phyloP scores from a whole-genome alignment of 2,797 vertebrate genomes.

The Enteromius unitaeniatus region DNA sequence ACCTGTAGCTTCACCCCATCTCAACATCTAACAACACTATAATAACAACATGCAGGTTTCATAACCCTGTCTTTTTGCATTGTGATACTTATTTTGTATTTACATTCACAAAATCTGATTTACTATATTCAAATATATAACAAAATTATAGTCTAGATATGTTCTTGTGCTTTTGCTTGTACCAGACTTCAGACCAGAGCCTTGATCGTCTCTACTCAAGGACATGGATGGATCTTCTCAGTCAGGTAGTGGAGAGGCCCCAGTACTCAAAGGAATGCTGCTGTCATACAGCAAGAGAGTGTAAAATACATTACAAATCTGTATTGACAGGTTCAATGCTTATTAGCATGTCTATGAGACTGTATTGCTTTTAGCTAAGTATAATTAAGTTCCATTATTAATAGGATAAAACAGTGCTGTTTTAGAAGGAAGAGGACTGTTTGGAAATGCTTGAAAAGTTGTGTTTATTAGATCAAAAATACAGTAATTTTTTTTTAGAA shows the following conservation, averaged over 20 bases:
- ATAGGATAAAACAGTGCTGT: background rate
- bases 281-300: background rate
- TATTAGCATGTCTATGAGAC: slow-evolving; percentile 5
- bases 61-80: background rate
- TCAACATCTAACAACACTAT: background rate
- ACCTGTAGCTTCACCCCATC: slow-evolving; percentile 24
- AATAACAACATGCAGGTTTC: slow-evolving; percentile 11
- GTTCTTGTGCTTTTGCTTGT: background rate
- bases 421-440: background rate
- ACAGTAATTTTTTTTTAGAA: too few relatives aligned
- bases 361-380: background rate
- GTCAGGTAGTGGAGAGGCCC: slow-evolving; percentile 1
- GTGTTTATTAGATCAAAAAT: background rate
- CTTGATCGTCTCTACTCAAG: background rate
- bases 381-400: background rate
- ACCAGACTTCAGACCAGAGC: too few relatives aligned
- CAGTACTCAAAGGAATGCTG: slow-evolving; percentile 5
- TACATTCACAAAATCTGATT: background rate
- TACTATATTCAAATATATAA: background rate
- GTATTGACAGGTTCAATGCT: background rate
- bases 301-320: background rate
- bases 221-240: too few relatives aligned
- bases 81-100: background rate
- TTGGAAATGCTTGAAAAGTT: background rate
- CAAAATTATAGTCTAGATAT: background rate